Evolutionary conservation across 2,113 vertebrate genomes (phyloP).

Genomic region (Acanthisitta chloris): DNA sequence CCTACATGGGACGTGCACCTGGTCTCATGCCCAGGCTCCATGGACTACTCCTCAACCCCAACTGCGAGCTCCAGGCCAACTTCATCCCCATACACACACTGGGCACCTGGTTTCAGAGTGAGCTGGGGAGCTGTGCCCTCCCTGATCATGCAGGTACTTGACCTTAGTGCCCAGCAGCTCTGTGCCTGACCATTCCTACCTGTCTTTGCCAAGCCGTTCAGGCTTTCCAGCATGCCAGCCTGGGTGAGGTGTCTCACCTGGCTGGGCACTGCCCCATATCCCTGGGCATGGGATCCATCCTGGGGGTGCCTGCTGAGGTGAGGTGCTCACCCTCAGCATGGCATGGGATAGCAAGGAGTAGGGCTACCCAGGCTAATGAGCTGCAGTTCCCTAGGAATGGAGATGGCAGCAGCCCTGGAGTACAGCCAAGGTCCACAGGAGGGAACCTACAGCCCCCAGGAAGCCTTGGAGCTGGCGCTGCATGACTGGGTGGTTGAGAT

Average conservation of each 20-base stretch:
- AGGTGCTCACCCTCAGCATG: fast-evolving
- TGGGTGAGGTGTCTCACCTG: background rate
- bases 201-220: background rate
- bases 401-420: background rate
- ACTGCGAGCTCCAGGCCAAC: constrained; percentile 89
- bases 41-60: constrained; percentile 86
- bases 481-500: constrained; percentile 84
- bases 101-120: constrained; percentile 76
- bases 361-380: background rate
- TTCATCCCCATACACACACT: constrained; percentile 84
- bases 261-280: background rate
- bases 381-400: background rate
- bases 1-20: constrained; percentile 81
- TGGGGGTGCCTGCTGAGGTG: background rate
- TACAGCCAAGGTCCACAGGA: background rate
- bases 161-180: background rate
- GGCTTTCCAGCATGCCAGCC: background rate
- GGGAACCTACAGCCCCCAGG: constrained; percentile 75
- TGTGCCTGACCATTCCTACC: background rate
- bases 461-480: constrained; percentile 78
- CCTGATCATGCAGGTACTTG: background rate
- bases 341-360: background rate
- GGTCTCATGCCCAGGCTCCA: constrained; percentile 69
- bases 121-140: background rate
- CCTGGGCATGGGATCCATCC: background rate